Evolutionary conservation across 2,113 vertebrate species (phyloP), one percentile per base, ranked within the genome.

Genomic region (Phylloscopus trochiloides): DNA sequence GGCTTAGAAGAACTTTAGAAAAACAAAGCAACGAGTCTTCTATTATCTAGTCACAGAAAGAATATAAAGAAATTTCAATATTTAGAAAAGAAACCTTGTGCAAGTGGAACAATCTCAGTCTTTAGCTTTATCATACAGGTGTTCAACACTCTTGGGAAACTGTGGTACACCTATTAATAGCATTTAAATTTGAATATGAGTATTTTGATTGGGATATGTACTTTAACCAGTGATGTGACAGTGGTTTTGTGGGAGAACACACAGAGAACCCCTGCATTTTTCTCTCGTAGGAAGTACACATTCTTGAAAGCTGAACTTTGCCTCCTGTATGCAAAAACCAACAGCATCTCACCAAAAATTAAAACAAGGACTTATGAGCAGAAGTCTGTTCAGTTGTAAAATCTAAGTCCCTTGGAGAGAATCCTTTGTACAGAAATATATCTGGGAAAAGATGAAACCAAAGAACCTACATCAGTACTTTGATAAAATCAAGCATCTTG

Each of bases 61-160:
- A 45, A 12, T 42, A 6, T 19, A 24, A 82, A 72, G 31, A 26
- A 58, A 13, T 21, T 7, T 19, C 3, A 6, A 2, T 18, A 5
- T 50, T 88, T n/a, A 9, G 17, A 22, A 61, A 34, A 42, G 16
- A 47, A 54, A 19, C 14, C 6, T 65, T 34, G 7, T 54, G 67
- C 50, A 58, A 66, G 24, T 90, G 47, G 19, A 45, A 4, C 6
- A 43, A 13, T 77, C 11, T 55, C 17, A 17, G 28, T 40, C 28
- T 84, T 72, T 22, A 28, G 4, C 10, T 47, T 62, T 16, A 40
- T 6, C 0, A 3, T 51, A 2, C 4, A 22, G 15, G 24, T 25
- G 7, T 48, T 83, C 7, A 18, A 0, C 0, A 0, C 9, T 73
- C 3, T 2, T 12, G 36, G 31, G 26, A 51, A 43, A 42, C 26